Conservation (phyloP, 2,113 vertebrate species). For the Sinocyclocheilus anophthalmus region DNA sequence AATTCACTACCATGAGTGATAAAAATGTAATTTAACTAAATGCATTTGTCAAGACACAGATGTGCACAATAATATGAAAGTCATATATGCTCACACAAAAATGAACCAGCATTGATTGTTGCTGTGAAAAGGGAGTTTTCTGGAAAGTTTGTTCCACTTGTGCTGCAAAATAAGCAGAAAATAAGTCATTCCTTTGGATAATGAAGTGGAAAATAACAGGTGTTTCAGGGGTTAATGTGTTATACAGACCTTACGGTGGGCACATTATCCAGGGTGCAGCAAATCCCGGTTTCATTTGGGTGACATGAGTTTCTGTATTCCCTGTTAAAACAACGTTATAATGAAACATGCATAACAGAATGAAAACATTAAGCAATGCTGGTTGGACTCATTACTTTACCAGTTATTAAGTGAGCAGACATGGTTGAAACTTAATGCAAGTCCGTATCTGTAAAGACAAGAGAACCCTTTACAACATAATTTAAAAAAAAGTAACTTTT, state of each 20-base stretch:
- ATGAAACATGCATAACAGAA: background rate
- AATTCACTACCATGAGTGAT: background rate
- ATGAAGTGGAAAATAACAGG: background rate
- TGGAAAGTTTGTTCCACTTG: conserved; percentile 70
- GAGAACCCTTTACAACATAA: conserved; percentile 17
- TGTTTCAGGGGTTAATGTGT: background rate
- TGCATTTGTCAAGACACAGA: too few relatives aligned
- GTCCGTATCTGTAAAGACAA: conserved; percentile 70
- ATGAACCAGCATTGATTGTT: conserved; percentile 70
- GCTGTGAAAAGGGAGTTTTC: conserved; percentile 78
- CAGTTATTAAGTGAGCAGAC: conserved; percentile 78
- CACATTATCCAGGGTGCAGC: conserved; percentile 58
- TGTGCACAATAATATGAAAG: background rate
- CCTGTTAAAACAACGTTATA: background rate
- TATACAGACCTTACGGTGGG: conserved; percentile 76
- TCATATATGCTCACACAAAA: conserved; percentile 72
- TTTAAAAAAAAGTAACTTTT: background rate
- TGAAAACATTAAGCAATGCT: background rate
- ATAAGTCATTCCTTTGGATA: background rate
- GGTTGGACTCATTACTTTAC: conserved; percentile 52
- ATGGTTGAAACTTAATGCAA: conserved; percentile 69
- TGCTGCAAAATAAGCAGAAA: conserved; percentile 61
- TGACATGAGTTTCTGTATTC: too few relatives aligned
- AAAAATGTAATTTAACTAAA: background rate
- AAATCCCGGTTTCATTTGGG: conserved; percentile 36